Percentiles rank a stretch among this genome's conserved stretches.
These are phyloP conservation scores for Platalea minor DNA, from an alignment of 2,797 vertebrate genomes.

Conservation along the genomic window DNA sequence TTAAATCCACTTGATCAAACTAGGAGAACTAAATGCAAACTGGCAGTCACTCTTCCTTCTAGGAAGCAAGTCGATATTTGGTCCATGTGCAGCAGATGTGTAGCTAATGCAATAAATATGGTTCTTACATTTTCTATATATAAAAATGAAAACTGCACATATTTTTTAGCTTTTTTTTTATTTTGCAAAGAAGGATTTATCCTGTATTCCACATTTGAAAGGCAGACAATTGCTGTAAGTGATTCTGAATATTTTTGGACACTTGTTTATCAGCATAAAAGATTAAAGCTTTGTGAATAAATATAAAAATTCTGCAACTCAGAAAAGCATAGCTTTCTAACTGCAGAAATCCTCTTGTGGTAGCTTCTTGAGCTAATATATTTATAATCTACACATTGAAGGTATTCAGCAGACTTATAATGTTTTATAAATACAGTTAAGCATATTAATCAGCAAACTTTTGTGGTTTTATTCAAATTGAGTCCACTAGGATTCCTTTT, in stretches of 20 bases:
- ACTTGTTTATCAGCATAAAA: conserved; percentile 24
- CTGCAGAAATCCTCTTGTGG: conserved; percentile 15
- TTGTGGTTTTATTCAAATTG: neutral
- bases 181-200: neutral
- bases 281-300: conserved; percentile 28
- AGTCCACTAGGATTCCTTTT: neutral
- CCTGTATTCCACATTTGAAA: conserved; percentile 8
- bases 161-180: neutral
- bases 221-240: conserved; percentile 17
- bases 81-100: neutral
- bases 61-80: conserved; percentile 38
- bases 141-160: neutral
- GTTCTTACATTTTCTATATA: conserved; percentile 9
- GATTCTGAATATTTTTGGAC: neutral
- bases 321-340: conserved; percentile 3
- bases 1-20: conserved; percentile 40
- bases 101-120: conserved; percentile 50
- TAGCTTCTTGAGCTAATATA: neutral
- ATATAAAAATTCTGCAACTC: neutral
- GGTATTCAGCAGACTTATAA: neutral
- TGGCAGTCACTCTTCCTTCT: conserved; percentile 36
- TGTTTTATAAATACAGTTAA: neutral
- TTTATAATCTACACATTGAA: conserved; percentile 22
- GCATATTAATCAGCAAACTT: conserved; percentile 7
- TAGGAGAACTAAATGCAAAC: conserved; percentile 14